These are phyloP conservation scores for Lasioglossum vierecki DNA, from an alignment of 2,888 invertebrate genomes.

Conservation along the genomic window DNA sequence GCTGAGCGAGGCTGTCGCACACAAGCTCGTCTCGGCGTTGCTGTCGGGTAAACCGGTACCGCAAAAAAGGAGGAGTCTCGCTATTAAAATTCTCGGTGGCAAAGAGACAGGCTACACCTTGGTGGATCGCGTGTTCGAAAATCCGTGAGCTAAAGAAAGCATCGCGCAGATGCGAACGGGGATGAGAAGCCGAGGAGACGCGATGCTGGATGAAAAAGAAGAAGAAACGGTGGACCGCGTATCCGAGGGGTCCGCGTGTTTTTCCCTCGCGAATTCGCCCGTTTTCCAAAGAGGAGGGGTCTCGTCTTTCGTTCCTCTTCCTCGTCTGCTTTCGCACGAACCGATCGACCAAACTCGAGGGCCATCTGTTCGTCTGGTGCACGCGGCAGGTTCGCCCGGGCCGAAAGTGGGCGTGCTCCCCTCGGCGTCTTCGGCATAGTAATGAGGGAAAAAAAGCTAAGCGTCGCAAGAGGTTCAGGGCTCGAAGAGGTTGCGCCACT, in stretches of 20 bases:
- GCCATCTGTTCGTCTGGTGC: constrained; percentile 73
- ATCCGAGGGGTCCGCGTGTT: constrained; percentile 2
- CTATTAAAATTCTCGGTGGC: constrained; percentile 25
- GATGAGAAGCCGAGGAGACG: not conserved
- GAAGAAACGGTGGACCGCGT: not conserved
- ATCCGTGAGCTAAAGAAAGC: constrained; percentile 13
- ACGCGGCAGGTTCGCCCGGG: constrained; percentile 65
- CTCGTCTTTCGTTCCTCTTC: constrained; percentile 23
- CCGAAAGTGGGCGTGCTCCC: constrained; percentile 72
- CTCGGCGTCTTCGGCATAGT: constrained; percentile 38
- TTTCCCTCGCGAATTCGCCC: constrained; percentile 16
- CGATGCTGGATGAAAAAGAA: not conserved
- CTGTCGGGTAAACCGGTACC: constrained; percentile 29
- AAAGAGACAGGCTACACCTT: constrained; percentile 25
- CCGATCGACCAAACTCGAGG: constrained; percentile 56
- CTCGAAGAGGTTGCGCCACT: constrained; percentile 36
- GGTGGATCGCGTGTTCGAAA: constrained; percentile 39
- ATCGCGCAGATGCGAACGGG: not conserved
- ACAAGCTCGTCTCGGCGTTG: not conserved
- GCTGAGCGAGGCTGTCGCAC: not conserved
- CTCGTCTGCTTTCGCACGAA: constrained; percentile 58
- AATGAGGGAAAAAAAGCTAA: constrained; percentile 51
- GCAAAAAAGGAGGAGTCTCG: not conserved
- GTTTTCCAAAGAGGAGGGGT: constrained; percentile 44
- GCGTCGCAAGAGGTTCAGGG: not conserved